phyloP scores from a whole-genome alignment of 1,140 invertebrate species.

The Aphis gossypii region DNA sequence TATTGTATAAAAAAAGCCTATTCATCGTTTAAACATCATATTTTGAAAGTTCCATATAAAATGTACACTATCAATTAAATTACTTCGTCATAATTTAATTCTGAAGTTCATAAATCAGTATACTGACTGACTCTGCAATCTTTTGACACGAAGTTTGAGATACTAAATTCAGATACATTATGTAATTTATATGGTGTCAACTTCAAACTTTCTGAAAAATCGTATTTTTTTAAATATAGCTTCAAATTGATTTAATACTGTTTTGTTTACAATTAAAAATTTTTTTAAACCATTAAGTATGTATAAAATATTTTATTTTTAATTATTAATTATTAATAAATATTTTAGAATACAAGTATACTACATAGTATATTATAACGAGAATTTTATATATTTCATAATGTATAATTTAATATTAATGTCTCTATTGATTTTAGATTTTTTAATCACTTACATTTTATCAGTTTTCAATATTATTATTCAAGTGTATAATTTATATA shows the following conservation, averaged over 20 bases:
- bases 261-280: background rate
- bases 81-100: background rate
- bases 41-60: background rate
- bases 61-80: background rate
- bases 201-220: background rate
- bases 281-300: no score
- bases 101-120: background rate
- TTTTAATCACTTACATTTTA: background rate
- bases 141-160: background rate
- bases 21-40: background rate
- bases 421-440: background rate
- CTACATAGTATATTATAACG: no score
- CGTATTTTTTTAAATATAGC: background rate
- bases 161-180: background rate
- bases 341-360: background rate
- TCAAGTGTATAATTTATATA: no score
- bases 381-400: no score
- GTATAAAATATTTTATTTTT: no score
- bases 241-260: background rate
- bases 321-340: background rate
- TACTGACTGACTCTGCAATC: background rate
- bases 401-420: no score
- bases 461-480: background rate
- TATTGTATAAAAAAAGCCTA: background rate
- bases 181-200: background rate